Evolutionary conservation across 2,888 invertebrate genomes (phyloP).

Genomic region (Neuroscelio doddi): DNA sequence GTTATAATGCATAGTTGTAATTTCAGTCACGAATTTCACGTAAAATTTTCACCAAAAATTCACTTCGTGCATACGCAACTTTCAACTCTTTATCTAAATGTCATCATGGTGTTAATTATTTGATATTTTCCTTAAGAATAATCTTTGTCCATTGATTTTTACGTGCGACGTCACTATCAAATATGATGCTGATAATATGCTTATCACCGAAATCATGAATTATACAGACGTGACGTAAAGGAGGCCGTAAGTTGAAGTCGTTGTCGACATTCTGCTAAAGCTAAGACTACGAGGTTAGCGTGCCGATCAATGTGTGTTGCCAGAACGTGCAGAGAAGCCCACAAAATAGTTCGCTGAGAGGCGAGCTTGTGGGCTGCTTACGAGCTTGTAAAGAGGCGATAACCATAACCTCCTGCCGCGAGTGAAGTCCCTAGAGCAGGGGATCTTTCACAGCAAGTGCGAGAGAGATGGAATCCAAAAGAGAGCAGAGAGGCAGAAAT

Average conservation of each 20-base stretch:
- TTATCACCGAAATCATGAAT: too few species aligned
- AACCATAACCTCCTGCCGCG: conserved; percentile 63
- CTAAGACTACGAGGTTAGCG: conserved; percentile 37
- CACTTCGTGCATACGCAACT: too few species aligned
- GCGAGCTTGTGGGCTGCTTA: conserved; percentile 65
- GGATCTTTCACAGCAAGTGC: conserved; percentile 21
- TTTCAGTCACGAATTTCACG: too few species aligned
- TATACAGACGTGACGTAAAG: conserved; percentile 34
- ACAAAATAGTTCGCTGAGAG: conserved; percentile 58
- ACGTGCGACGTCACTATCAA: too few species aligned
- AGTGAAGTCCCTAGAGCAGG: conserved; percentile 29
- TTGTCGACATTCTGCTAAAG: conserved; percentile 35
- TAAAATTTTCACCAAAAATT: too few species aligned
- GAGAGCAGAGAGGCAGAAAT: conserved; percentile 11
- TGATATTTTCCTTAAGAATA: too few species aligned
- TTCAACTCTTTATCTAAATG: too few species aligned
- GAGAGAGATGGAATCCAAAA: neutral
- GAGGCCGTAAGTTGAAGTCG: conserved; percentile 32
- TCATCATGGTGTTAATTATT: too few species aligned
- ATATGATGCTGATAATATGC: too few species aligned
- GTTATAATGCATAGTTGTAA: too few species aligned
- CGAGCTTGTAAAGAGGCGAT: conserved; percentile 69
- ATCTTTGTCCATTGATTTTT: too few species aligned
- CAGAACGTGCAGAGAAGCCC: conserved; percentile 55
- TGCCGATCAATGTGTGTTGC: conserved; percentile 56